Percentiles rank a stretch among this genome's conserved stretches.
Evolutionary conservation across 2,888 invertebrate species (phyloP).

Genomic region (Parelbella ahira): DNA sequence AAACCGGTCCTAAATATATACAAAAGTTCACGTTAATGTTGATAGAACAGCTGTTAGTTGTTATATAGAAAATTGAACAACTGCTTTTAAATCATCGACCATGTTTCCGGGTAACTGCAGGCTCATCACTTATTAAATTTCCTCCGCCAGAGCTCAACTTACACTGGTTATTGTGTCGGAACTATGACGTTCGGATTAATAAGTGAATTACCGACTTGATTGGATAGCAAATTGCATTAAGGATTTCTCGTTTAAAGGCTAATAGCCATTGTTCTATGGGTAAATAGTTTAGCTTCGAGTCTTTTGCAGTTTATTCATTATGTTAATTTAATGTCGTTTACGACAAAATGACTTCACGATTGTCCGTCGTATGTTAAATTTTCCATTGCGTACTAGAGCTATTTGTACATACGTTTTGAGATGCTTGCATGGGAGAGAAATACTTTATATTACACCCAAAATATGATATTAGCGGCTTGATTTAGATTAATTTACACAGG

Average conservation of each 20-base stretch:
- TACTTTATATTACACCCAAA: too few relatives aligned
- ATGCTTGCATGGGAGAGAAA: too few relatives aligned
- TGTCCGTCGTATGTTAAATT: too few relatives aligned
- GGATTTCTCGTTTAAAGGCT: slow-evolving; percentile 23
- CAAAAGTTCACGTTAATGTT: too few relatives aligned
- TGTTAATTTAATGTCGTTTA: too few relatives aligned
- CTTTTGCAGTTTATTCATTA: slow-evolving; percentile 6
- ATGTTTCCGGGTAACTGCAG: background rate
- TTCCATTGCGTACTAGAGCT: too few relatives aligned
- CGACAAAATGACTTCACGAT: too few relatives aligned
- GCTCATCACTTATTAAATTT: slow-evolving; percentile 11
- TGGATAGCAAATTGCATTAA: slow-evolving; percentile 4
- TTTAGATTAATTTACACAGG: too few relatives aligned
- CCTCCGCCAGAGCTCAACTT: slow-evolving; percentile 13
- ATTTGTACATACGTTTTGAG: too few relatives aligned
- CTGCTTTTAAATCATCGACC: slow-evolving; percentile 1
- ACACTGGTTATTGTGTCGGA: slow-evolving; percentile 7
- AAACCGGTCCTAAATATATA: too few relatives aligned
- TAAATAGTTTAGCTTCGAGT: slow-evolving; percentile 6
- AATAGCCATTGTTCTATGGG: slow-evolving; percentile 10
- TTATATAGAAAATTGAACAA: slow-evolving; percentile 7
- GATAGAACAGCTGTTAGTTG: too few relatives aligned
- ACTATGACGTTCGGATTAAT: slow-evolving; percentile 24
- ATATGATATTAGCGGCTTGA: too few relatives aligned
- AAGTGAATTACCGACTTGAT: slow-evolving; percentile 23